These are phyloP conservation scores for Zophobas morio DNA, from an alignment of 1,140 invertebrate species.

Conservation along the genomic window DNA sequence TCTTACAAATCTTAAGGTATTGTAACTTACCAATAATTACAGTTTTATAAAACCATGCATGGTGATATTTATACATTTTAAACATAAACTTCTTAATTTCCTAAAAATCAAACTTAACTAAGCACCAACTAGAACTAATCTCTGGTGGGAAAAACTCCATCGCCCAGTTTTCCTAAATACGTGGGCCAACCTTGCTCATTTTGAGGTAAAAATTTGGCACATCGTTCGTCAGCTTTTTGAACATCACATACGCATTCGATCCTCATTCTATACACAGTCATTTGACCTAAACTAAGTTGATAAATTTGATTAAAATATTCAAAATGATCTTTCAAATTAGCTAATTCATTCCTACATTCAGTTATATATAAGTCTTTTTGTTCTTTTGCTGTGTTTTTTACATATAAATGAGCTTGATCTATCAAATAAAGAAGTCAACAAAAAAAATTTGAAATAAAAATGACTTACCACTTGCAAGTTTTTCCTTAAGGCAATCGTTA, in stretches of 20 bases:
- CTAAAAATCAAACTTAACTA: conserved; percentile 28
- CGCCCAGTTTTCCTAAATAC: conserved; percentile 69
- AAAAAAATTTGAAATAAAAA: conserved; percentile 16
- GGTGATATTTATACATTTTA: conserved; percentile 5
- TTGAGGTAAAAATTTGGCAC: conserved; percentile 69
- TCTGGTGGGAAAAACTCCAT: conserved; percentile 67
- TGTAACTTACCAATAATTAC: conserved; percentile 19
- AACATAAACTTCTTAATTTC: conserved; percentile 12
- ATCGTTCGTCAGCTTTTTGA: conserved; percentile 68
- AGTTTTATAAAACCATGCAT: conserved; percentile 5
- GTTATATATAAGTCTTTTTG: conserved; percentile 57
- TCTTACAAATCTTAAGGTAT: conserved; percentile 19
- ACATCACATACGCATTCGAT: conserved; percentile 70
- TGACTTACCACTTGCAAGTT: conserved; percentile 63
- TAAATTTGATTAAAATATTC: conserved; percentile 67
- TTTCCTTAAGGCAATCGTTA: conserved; percentile 61
- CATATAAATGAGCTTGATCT: conserved; percentile 46
- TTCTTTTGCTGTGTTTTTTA: conserved; percentile 54
- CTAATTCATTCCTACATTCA: conserved; percentile 68
- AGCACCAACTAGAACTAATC: conserved; percentile 24
- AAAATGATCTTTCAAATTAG: conserved; percentile 64
- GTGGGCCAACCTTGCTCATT: conserved; percentile 70
- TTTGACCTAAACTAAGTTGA: conserved; percentile 70
- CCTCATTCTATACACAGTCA: conserved; percentile 72
- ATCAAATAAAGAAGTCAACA: conserved; percentile 20